Evolutionary conservation across 1,140 invertebrate genomes (phyloP).

Genomic region (Camponotus vicinus): DNA sequence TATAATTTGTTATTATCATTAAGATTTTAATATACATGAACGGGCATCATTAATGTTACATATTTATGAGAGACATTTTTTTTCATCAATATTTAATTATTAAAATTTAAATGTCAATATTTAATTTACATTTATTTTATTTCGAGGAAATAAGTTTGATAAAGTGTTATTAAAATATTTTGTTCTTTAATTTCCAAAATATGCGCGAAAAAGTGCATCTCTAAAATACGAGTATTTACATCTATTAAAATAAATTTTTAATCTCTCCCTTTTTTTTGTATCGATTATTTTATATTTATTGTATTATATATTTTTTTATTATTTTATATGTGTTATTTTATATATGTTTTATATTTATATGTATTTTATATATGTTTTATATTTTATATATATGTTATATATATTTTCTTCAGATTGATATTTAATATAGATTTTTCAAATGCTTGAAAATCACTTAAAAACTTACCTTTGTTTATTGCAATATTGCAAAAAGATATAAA

Average conservation of each 20-base stretch:
- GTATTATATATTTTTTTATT: neutral
- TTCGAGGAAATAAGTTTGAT: neutral
- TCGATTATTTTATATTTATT: neutral
- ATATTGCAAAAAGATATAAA: neutral
- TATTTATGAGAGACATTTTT: neutral
- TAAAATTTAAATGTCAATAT: neutral
- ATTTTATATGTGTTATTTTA: neutral
- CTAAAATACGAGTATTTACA: neutral
- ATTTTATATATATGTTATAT: neutral
- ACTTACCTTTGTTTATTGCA: neutral
- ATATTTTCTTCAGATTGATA: neutral
- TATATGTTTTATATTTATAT: neutral
- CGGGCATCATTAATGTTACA: neutral
- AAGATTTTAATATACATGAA: neutral
- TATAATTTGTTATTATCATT: neutral
- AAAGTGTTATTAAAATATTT: conserved; percentile 16
- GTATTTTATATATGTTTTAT: neutral
- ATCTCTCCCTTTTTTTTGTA: neutral
- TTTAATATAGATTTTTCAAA: neutral
- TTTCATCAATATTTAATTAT: neutral
- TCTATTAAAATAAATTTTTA: neutral
- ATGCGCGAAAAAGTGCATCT: neutral
- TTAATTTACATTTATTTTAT: neutral
- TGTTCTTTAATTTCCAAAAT: neutral
- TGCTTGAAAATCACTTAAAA: neutral